These are phyloP conservation scores for Leistus spinibarbis DNA, from an alignment of 2,888 invertebrate genomes.

Conservation along the genomic window DNA sequence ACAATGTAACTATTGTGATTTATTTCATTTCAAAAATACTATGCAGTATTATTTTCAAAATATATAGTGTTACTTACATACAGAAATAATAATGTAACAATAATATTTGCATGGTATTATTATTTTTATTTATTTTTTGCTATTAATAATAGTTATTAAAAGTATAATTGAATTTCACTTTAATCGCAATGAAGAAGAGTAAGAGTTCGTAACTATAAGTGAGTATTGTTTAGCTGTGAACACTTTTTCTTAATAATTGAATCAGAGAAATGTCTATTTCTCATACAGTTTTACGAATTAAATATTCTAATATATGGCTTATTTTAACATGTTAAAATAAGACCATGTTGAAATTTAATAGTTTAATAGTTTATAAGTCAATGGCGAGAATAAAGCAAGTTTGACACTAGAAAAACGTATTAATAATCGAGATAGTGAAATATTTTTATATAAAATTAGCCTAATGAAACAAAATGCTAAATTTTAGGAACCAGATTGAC, in stretches of 20 bases:
- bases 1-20: not conserved
- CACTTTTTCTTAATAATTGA: conserved; percentile 26
- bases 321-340: not conserved
- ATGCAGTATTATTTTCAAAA: not conserved
- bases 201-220: conserved; percentile 16
- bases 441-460: too few relatives aligned
- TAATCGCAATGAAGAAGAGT: conserved; percentile 16
- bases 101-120: not conserved
- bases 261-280: conserved; percentile 4
- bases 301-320: too few relatives aligned
- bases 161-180: conserved; percentile 9
- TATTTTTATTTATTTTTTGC: not conserved
- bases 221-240: conserved; percentile 29
- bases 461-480: too few relatives aligned
- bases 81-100: not conserved
- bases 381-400: too few relatives aligned
- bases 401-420: too few relatives aligned
- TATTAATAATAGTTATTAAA: conserved; percentile 17
- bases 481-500: too few relatives aligned
- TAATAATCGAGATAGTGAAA: too few relatives aligned
- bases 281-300: too few relatives aligned
- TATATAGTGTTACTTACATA: not conserved
- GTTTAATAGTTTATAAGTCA: too few relatives aligned
- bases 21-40: not conserved
- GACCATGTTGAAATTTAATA: not conserved